Percentiles rank a stretch among this genome's conserved stretches.
Conservation (phyloP, 2,113 vertebrate species). For the Oreochromis niloticus region DNA sequence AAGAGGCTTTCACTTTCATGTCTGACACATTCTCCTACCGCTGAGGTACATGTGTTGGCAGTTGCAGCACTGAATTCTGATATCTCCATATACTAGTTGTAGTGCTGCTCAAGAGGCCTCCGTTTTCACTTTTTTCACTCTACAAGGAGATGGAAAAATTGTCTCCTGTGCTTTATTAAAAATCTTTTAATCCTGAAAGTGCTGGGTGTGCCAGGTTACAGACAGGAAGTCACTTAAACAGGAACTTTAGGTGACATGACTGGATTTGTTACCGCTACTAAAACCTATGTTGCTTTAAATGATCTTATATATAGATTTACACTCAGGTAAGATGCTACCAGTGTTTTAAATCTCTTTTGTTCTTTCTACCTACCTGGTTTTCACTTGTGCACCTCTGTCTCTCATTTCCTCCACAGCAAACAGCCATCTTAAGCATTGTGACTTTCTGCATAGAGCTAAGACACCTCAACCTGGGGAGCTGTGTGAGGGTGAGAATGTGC, state of each 20-base stretch:
- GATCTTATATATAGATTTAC: not conserved
- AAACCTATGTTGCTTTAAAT: not conserved
- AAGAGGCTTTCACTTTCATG: conserved; percentile 53
- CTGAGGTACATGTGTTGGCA: conserved; percentile 57
- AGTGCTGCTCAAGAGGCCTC: conserved; percentile 12
- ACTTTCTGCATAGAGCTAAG: conserved; percentile 93
- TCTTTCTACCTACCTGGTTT: not conserved
- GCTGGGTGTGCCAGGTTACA: not conserved
- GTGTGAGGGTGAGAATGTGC: conserved; percentile 85
- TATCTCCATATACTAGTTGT: conserved; percentile 34
- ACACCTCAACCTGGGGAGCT: conserved; percentile 95
- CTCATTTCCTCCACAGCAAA: conserved; percentile 82
- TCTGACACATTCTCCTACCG: conserved; percentile 50
- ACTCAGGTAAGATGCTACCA: not conserved
- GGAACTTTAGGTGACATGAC: not conserved
- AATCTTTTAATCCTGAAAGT: not conserved
- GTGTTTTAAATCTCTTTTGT: not conserved
- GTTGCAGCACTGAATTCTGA: conserved; percentile 39
- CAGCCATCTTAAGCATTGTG: conserved; percentile 90
- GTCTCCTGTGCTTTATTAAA: conserved; percentile 17
- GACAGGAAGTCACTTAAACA: not conserved
- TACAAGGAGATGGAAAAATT: not conserved
- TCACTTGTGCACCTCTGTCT: not conserved
- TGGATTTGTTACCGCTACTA: not conserved
- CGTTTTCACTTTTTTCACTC: not conserved